Conservation (phyloP, 1,140 invertebrate genomes). For the Zaprionus nigranus region DNA sequence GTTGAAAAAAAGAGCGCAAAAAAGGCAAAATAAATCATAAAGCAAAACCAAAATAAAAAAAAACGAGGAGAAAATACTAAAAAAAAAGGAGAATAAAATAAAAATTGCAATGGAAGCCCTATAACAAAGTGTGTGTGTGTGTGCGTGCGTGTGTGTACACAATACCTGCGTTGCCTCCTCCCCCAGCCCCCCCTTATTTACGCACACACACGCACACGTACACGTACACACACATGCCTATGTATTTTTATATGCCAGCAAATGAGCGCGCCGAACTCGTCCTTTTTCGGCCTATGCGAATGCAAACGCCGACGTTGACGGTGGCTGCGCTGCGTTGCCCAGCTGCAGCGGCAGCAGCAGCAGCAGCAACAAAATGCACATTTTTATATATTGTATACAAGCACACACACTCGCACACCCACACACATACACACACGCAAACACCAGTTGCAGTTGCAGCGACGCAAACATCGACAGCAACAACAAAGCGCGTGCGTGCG, state of each 20-base stretch:
- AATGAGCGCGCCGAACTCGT: constrained; percentile 74
- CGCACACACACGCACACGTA: constrained; percentile 23
- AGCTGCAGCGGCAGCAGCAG: constrained; percentile 11
- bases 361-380: constrained; percentile 27
- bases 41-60: constrained; percentile 34
- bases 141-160: constrained; percentile 52
- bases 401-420: constrained; percentile 13
- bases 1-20: constrained; percentile 32
- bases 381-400: constrained; percentile 26
- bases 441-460: constrained; percentile 73
- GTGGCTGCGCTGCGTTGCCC: constrained; percentile 1
- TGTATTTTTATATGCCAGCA: constrained; percentile 47
- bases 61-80: constrained; percentile 4
- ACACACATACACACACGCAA: constrained; percentile 45
- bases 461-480: constrained; percentile 14
- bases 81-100: constrained; percentile 46
- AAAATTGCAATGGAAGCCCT: constrained; percentile 79
- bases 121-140: constrained; percentile 67
- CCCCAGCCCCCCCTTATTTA: background rate
- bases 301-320: constrained; percentile 27
- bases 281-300: constrained; percentile 75
- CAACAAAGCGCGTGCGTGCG: constrained; percentile 49
- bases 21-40: constrained; percentile 34
- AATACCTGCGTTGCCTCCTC: constrained; percentile 47
- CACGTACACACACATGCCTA: constrained; percentile 11